Evolutionary conservation across 2,797 vertebrate genomes (phyloP), one percentile per base, ranked within the genome.

Genomic region (Myripristis murdjan): DNA sequence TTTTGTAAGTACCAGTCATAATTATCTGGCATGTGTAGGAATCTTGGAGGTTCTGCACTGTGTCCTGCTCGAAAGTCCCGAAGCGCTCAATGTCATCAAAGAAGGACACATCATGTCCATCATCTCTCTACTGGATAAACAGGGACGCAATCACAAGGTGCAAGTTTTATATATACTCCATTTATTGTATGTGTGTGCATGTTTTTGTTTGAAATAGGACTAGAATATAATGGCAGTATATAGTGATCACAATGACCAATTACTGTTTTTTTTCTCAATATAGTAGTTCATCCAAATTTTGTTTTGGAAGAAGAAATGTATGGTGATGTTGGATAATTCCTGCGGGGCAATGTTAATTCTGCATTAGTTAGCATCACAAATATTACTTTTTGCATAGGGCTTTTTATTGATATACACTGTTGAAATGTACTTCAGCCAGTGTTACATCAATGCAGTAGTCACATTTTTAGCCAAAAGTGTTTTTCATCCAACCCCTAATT

Each of bases 1-100:
- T 43, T 46, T 4, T 20, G 15, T 1, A 6, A 56, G 75, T 28
- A 8, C 2, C 8, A 39, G 3, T 66, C 46, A 16, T 9, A 54
- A 4, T 24, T 46, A 22, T 1, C 9, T 66, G 48, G 69, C 15
- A 35, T 81, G 47, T 76, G 1, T 52, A 99, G 98, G 97, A 69
- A 96, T 97, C 82, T 89, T 99, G 70, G 97, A 99, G 53, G 97
- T 98, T 86, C 92, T 99, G 33, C 97, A 97, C 75, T 99, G 97
- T 85, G 95, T 98, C 14, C 89, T 99, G 54, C 93, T 96, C 64
- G 97, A 98, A 93, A 99, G 97, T 80, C 96, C 98, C 11, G 97
- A 98, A 93, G 97, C 96, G 55, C 89, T 99, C 28, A 97, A 97
- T 81, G 95, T 94, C 83, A 96, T 99, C 86, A 98, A 97, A 88